Percentiles rank a stretch among this genome's conserved stretches.
These are phyloP conservation scores for Lochmaea crataegi DNA, from an alignment of 2,888 invertebrate species.

Conservation along the genomic window DNA sequence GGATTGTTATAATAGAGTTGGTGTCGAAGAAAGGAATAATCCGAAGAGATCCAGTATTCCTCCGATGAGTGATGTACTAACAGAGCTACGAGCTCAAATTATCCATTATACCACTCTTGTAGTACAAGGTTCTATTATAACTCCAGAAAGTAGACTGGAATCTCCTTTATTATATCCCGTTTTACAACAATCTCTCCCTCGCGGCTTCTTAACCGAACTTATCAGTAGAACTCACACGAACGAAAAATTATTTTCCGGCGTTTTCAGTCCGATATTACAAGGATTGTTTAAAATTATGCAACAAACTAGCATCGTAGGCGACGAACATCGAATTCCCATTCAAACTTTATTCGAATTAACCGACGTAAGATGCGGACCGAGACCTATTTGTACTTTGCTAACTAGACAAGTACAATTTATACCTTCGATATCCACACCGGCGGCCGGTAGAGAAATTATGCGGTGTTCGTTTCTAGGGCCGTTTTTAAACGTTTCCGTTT, in stretches of 20 bases:
- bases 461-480: constrained; percentile 90
- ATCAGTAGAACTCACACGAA: constrained; percentile 67
- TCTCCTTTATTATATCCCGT: constrained; percentile 78
- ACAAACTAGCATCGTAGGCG: constrained; percentile 76
- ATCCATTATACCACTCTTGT: constrained; percentile 70
- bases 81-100: constrained; percentile 69
- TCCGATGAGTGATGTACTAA: constrained; percentile 76
- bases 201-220: constrained; percentile 77
- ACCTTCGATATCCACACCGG: constrained; percentile 79
- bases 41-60: constrained; percentile 82
- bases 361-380: constrained; percentile 78
- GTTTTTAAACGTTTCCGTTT: constrained; percentile 90
- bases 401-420: constrained; percentile 77
- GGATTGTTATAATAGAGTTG: constrained; percentile 78
- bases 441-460: constrained; percentile 87
- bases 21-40: constrained; percentile 79
- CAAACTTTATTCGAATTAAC: constrained; percentile 78
- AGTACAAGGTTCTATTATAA: constrained; percentile 65
- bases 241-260: constrained; percentile 69
- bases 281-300: constrained; percentile 77
- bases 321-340: constrained; percentile 72
- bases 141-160: constrained; percentile 64
- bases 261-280: constrained; percentile 77
- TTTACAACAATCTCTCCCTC: constrained; percentile 77
- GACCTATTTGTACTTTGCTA: constrained; percentile 77